Conservation (phyloP, 2,888 invertebrate species). For the Pharmacophagus antenor region DNA sequence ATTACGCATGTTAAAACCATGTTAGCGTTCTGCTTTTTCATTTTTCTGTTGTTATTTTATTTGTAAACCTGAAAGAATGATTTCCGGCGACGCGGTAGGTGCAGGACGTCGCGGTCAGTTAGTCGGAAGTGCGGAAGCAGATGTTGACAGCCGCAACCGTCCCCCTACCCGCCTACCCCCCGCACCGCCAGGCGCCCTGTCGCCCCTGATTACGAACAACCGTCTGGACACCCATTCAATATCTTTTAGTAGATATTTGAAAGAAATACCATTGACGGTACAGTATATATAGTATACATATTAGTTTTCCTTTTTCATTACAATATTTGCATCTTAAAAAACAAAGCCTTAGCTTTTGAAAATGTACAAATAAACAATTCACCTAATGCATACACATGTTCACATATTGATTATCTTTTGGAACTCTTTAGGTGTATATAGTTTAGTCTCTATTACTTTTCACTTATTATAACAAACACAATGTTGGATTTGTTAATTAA, state of each 20-base stretch:
- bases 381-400: no score
- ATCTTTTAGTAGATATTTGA: slow-evolving; percentile 37
- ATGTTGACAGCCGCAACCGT: slow-evolving; percentile 54
- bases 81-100: slow-evolving; percentile 43
- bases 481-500: no score
- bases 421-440: no score
- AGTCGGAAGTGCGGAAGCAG: slow-evolving; percentile 62
- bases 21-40: background rate
- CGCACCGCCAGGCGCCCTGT: slow-evolving; percentile 39
- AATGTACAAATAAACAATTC: no score
- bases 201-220: slow-evolving; percentile 42
- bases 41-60: background rate
- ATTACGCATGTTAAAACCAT: no score
- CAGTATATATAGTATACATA: slow-evolving; percentile 1
- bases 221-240: slow-evolving; percentile 49
- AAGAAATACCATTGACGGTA: slow-evolving; percentile 30
- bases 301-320: slow-evolving; percentile 6
- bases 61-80: slow-evolving; percentile 15
- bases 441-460: no score
- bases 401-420: no score
- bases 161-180: slow-evolving; percentile 34
- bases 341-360: no score
- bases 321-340: background rate
- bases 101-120: slow-evolving; percentile 57
- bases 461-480: no score